Evolutionary conservation across 2,113 vertebrate genomes (phyloP), one percentile per base, ranked within the genome.

Genomic region (Cephalopterus ornatus): DNA sequence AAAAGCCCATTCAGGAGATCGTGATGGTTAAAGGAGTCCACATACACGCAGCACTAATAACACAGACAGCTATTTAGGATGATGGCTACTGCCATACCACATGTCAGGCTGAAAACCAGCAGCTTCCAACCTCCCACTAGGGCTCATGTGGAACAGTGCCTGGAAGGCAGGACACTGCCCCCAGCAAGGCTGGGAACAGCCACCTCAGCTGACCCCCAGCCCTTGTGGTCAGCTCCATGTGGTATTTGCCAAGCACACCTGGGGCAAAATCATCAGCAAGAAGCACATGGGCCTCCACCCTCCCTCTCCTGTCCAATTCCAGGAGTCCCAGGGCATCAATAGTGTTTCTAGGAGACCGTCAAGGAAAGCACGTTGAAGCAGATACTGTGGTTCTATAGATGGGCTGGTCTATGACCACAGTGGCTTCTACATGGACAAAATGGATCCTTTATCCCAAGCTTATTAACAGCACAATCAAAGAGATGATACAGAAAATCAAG

Each of bases 391-490:
- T 56, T 70, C 71, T 73, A 11, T 3, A 74, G 71, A 80, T 19
- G 39, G 46, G 37, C 35, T 5, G 0, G 33, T 56, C 39, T 56
- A 55, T 2, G 6, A 52, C 37, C 6, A 10, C 35, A 65, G 58
- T 22, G 2, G 33, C 24, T 67, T 37, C 49, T 47, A 27, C 1
- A 7, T 33, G 37, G 81, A 94, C 27, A 62, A 84, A 95, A 82
- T 5, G 47, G 39, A 68, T 70, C 78, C 37, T 87, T 95, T 73
- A 83, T 95, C 67, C 71, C 74, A 87, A 59, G n/a, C 88, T 92
- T 55, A 91, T 82, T 91, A 91, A 79, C 26, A 92, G 77, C 58
- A 53, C 53, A 84, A 92, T 85, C 74, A 86, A 91, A 95, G 74
- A 82, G 33, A 32, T 0, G 2, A 85, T 62, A 73, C 23, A 89